Evolutionary conservation across 2,888 invertebrate genomes (phyloP).

Genomic region (Morpho helenor): DNA sequence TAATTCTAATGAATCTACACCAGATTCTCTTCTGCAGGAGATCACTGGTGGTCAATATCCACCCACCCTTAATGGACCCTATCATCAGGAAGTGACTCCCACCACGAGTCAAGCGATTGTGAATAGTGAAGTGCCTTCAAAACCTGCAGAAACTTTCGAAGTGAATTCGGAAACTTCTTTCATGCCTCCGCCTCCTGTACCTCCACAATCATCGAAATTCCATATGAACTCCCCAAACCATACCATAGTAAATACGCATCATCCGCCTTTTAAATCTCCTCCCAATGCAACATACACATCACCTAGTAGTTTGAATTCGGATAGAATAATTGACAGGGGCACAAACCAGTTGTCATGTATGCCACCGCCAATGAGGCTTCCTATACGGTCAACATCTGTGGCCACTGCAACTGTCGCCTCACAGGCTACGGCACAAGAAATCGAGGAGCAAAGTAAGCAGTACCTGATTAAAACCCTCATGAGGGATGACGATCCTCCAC

Average conservation of each 20-base stretch:
- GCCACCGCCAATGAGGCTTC: conserved; percentile 62
- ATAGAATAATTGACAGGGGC: conserved; percentile 22
- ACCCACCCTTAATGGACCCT: conserved; percentile 42
- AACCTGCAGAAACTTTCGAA: conserved; percentile 31
- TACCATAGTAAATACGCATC: conserved; percentile 28
- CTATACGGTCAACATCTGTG: conserved; percentile 50
- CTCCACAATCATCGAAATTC: conserved; percentile 43
- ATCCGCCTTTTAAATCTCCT: conserved; percentile 45
- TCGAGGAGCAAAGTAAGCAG: conserved; percentile 84
- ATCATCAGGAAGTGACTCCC: conserved; percentile 33
- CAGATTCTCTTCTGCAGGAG: conserved; percentile 43
- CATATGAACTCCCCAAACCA: conserved; percentile 33
- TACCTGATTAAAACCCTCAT: conserved; percentile 95
- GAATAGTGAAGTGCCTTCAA: conserved; percentile 43
- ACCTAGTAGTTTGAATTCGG: conserved; percentile 27
- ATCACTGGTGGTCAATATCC: conserved; percentile 49
- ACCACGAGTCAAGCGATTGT: conserved; percentile 29
- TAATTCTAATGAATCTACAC: conserved; percentile 34
- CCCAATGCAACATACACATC: conserved; percentile 36
- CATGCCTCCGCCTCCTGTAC: conserved; percentile 62
- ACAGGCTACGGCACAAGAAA: conserved; percentile 76
- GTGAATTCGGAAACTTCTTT: conserved; percentile 39
- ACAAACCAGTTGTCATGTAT: conserved; percentile 39
- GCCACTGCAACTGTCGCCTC: conserved; percentile 68
- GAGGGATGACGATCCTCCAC: conserved; percentile 90